phyloP scores from a whole-genome alignment of 1,140 invertebrate species.

The Thalassaphorura encarpata region DNA sequence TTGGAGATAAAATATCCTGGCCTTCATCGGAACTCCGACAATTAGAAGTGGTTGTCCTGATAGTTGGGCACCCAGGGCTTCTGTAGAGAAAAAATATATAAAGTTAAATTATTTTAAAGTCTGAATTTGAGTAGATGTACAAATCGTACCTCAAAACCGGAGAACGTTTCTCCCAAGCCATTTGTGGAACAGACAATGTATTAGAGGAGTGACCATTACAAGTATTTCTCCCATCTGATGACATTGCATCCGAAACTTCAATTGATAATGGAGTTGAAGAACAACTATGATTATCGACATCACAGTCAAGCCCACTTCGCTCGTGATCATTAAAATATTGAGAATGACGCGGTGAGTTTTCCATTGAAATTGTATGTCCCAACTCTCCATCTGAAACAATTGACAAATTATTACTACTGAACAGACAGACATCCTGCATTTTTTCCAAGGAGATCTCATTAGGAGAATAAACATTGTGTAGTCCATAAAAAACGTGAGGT shows the following conservation, averaged over 20 bases:
- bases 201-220: not conserved
- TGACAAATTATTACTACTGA: too few relatives aligned
- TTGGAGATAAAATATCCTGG: conserved; percentile 42
- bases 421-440: too few relatives aligned
- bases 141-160: not conserved
- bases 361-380: too few relatives aligned
- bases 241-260: conserved; percentile 21
- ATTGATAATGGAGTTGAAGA: conserved; percentile 26
- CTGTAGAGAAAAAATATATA: not conserved
- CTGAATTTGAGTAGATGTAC: not conserved
- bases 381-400: too few relatives aligned
- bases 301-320: conserved; percentile 24
- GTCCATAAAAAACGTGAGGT: too few relatives aligned
- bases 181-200: too few relatives aligned
- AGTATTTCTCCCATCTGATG: conserved; percentile 13
- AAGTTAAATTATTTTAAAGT: not conserved
- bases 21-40: conserved; percentile 34
- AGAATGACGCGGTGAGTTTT: too few relatives aligned
- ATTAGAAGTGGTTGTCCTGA: conserved; percentile 10
- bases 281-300: conserved; percentile 30
- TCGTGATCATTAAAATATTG: too few relatives aligned
- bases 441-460: too few relatives aligned
- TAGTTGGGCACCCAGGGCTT: not conserved
- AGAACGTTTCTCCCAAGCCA: too few relatives aligned
- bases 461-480: too few relatives aligned